Conservation (phyloP, 2,113 vertebrate species). For the Ptilonorhynchus violaceus region DNA sequence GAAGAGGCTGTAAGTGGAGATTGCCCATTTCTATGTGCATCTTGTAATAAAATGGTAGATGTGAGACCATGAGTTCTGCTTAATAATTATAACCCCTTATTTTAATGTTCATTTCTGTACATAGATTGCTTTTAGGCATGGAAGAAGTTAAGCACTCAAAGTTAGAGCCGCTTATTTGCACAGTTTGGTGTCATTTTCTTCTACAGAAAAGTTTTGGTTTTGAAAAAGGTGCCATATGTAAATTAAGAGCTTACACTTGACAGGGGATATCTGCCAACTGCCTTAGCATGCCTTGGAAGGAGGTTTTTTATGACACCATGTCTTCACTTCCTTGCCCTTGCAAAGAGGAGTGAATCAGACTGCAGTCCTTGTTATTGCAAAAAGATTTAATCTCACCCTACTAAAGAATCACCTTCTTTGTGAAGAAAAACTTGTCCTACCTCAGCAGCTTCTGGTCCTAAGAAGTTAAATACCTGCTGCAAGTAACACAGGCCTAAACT, state of each 20-base stretch:
- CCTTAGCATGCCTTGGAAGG: background rate
- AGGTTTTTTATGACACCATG: background rate
- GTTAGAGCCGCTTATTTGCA: background rate
- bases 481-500: background rate
- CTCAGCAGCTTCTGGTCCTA: background rate
- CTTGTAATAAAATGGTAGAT: background rate
- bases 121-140: background rate
- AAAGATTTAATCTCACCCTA: background rate
- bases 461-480: background rate
- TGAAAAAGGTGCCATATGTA: background rate
- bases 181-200: background rate
- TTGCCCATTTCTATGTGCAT: background rate
- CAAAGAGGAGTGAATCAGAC: background rate
- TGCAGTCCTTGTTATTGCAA: background rate
- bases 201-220: background rate
- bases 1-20: background rate
- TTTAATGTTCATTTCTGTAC: background rate
- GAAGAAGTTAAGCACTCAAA: background rate
- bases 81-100: background rate
- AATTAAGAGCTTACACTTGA: background rate
- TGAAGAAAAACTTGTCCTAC: background rate
- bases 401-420: background rate
- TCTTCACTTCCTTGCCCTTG: background rate
- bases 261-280: background rate
- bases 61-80: background rate